These are phyloP conservation scores for Eristalis intricaria DNA, from an alignment of 2,888 invertebrate genomes.

Conservation along the genomic window DNA sequence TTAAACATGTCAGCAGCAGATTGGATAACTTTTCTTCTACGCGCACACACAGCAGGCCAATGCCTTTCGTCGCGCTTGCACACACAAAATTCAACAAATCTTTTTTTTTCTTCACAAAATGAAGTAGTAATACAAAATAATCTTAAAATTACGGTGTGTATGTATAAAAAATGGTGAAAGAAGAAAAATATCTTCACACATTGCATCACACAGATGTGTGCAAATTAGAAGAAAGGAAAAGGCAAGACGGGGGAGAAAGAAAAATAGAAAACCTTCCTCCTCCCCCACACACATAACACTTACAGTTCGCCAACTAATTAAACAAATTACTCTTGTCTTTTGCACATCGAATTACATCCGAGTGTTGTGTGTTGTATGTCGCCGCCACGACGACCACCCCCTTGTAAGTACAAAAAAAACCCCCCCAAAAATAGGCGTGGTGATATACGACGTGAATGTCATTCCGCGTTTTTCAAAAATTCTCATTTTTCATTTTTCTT, in stretches of 20 bases:
- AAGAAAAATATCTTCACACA: constrained; percentile 31
- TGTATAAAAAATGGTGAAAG: not conserved
- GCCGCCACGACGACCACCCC: not conserved
- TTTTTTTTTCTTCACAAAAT: not conserved
- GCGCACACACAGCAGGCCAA: not conserved
- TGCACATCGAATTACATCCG: constrained; percentile 24
- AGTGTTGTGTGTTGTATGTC: constrained; percentile 5
- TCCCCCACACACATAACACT: constrained; percentile 13
- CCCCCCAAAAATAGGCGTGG: constrained; percentile 58
- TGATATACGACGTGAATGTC: constrained; percentile 26
- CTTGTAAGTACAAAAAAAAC: not conserved
- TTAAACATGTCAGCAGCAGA: constrained; percentile 50
- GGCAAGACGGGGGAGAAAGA: not conserved
- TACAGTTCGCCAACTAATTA: constrained; percentile 18
- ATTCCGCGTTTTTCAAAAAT: constrained; percentile 29
- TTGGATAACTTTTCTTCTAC: not conserved
- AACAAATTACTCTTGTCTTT: constrained; percentile 22
- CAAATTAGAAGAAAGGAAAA: not conserved
- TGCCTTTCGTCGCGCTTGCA: constrained; percentile 44
- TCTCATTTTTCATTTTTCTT: not conserved
- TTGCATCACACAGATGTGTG: constrained; percentile 42
- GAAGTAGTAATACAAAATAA: not conserved
- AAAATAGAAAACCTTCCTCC: not conserved
- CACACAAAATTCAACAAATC: constrained; percentile 58
- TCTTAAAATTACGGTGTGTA: not conserved